Conservation (phyloP, 2,888 invertebrate genomes). For the Drosophila hamatofila region DNA sequence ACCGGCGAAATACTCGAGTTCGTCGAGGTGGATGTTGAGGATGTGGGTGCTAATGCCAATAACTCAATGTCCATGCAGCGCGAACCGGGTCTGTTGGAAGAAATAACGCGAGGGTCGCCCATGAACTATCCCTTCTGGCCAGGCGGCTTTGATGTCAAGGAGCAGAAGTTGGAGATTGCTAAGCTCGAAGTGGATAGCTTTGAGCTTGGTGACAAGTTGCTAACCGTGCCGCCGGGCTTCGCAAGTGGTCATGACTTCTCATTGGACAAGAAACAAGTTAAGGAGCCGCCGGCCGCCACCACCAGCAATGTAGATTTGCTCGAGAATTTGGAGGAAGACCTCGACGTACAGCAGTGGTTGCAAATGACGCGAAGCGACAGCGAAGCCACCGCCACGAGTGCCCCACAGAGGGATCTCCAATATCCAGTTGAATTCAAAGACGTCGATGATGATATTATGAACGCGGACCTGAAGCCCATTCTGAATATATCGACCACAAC, state of each 20-base stretch:
- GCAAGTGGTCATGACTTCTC: conserved; percentile 87
- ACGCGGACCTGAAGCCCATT: conserved; percentile 87
- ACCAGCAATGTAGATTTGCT: conserved; percentile 80
- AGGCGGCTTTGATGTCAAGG: conserved; percentile 89
- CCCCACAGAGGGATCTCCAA: conserved; percentile 13
- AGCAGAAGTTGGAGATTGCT: conserved; percentile 86
- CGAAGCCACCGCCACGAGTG: not conserved
- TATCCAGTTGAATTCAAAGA: conserved; percentile 73
- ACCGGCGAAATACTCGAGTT: conserved; percentile 92
- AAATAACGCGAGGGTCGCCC: conserved; percentile 90
- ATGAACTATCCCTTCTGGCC: conserved; percentile 95
- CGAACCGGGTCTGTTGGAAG: conserved; percentile 90
- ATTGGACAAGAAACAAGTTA: not conserved
- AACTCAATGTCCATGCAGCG: conserved; percentile 93
- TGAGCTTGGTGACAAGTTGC: conserved; percentile 83
- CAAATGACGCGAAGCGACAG: conserved; percentile 68
- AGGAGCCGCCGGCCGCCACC: conserved; percentile 30
- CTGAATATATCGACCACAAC: conserved; percentile 88
- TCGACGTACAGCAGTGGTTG: conserved; percentile 83
- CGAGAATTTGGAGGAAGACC: conserved; percentile 79
- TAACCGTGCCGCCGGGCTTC: conserved; percentile 90
- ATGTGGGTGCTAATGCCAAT: conserved; percentile 88
- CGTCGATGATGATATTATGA: conserved; percentile 83
- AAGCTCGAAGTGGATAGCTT: conserved; percentile 84
- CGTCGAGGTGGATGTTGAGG: conserved; percentile 87